Conservation (phyloP, 2,113 vertebrate genomes). For the Prionailurus bengalensis region DNA sequence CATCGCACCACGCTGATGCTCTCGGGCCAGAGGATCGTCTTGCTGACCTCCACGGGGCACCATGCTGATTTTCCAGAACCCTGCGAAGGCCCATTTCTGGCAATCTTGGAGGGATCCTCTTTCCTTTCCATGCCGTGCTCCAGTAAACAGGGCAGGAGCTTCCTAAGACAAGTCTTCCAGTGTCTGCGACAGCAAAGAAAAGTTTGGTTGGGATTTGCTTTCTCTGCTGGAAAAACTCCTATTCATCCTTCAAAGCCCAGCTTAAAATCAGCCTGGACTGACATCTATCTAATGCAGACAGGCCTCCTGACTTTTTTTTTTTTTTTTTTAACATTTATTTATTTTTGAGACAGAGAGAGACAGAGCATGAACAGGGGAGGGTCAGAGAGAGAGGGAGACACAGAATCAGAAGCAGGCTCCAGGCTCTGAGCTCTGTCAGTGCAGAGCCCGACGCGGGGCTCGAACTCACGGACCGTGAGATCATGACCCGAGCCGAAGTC, state of each 20-base stretch:
- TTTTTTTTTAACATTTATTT: too few species aligned
- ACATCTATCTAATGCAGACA: background rate
- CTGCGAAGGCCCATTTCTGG: slow-evolving; percentile 56
- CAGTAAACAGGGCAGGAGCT: slow-evolving; percentile 72
- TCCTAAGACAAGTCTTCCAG: slow-evolving; percentile 83
- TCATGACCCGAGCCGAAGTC: too few species aligned
- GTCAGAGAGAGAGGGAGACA: too few species aligned
- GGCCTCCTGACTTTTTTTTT: background rate
- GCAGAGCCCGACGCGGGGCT: fast-evolving
- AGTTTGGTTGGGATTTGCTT: background rate
- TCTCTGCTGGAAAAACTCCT: background rate
- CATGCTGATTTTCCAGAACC: background rate
- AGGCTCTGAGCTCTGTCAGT: too few species aligned
- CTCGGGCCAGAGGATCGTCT: slow-evolving; percentile 81
- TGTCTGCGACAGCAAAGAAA: slow-evolving; percentile 76
- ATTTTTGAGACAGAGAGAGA: too few species aligned
- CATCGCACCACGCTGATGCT: slow-evolving; percentile 74
- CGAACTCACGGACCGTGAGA: too few species aligned
- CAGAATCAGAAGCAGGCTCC: too few species aligned
- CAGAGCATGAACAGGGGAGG: too few species aligned
- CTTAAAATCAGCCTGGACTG: background rate
- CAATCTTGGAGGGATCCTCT: slow-evolving; percentile 58
- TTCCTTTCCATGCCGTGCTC: slow-evolving; percentile 63
- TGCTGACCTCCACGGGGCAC: slow-evolving; percentile 72
- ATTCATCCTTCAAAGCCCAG: background rate